phyloP scores from a whole-genome alignment of 1,140 invertebrate genomes.

The Drosophila ananassae region DNA sequence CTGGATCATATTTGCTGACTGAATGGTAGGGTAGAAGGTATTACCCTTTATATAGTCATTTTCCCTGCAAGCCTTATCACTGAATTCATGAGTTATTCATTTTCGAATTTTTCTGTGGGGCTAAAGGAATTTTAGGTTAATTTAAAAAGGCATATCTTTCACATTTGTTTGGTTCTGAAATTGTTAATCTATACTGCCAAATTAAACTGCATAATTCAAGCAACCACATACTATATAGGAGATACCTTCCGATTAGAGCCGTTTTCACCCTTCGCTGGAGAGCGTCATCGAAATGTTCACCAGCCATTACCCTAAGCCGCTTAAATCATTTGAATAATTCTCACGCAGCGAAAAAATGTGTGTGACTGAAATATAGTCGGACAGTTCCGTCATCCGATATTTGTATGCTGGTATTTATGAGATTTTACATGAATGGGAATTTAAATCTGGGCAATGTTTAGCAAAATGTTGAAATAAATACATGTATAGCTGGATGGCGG shows the following conservation, averaged over 20 bases:
- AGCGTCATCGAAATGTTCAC: slow-evolving; percentile 21
- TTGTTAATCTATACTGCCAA: slow-evolving; percentile 50
- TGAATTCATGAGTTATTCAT: background rate
- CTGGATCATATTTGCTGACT: background rate
- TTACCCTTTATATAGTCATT: background rate
- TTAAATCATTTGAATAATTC: slow-evolving; percentile 64
- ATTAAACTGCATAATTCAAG: slow-evolving; percentile 57
- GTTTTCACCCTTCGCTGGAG: slow-evolving; percentile 9
- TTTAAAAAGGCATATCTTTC: slow-evolving; percentile 8
- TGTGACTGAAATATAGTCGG: slow-evolving; percentile 52
- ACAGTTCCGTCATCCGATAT: slow-evolving; percentile 56
- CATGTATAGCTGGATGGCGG: slow-evolving; percentile 30
- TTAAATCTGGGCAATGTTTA: slow-evolving; percentile 64
- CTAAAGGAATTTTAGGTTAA: background rate
- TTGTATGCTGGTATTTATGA: slow-evolving; percentile 32
- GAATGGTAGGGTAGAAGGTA: background rate
- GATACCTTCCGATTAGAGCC: slow-evolving; percentile 47
- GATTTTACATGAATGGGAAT: slow-evolving; percentile 38
- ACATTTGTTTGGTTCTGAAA: slow-evolving; percentile 12
- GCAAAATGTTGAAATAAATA: slow-evolving; percentile 67
- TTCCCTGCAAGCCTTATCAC: background rate
- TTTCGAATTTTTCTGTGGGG: background rate
- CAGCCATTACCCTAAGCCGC: slow-evolving; percentile 71
- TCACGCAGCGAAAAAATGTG: slow-evolving; percentile 13
- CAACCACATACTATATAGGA: slow-evolving; percentile 25